phyloP scores from a whole-genome alignment of 2,888 invertebrate genomes.

The Hirtodrosophila cameraria region DNA sequence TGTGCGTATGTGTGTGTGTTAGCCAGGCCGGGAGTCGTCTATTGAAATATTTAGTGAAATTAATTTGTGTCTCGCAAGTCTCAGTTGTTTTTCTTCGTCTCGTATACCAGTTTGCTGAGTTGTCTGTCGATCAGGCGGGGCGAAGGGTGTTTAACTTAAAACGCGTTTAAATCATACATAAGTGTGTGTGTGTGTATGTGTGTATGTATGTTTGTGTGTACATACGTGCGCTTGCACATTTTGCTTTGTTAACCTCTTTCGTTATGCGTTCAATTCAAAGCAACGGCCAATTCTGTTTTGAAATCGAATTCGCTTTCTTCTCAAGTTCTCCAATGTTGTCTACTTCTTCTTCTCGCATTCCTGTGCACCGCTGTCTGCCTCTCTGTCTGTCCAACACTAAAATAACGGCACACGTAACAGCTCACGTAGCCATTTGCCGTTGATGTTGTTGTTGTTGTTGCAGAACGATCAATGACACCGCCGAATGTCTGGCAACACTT shows the following conservation, averaged over 20 bases:
- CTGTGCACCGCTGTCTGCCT: conserved; percentile 12
- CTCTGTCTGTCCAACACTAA: background rate
- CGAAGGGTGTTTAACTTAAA: conserved; percentile 57
- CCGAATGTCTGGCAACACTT: conserved; percentile 18
- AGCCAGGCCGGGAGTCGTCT: conserved; percentile 8
- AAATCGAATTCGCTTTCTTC: conserved; percentile 77
- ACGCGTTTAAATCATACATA: conserved; percentile 69
- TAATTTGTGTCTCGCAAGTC: conserved; percentile 38
- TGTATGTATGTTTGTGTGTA: background rate
- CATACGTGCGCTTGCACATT: conserved; percentile 66
- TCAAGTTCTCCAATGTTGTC: conserved; percentile 36
- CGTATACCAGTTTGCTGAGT: conserved; percentile 65
- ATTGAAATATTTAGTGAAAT: conserved; percentile 61
- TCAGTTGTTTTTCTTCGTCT: conserved; percentile 51
- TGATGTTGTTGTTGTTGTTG: conserved; percentile 3
- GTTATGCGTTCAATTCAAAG: conserved; percentile 60
- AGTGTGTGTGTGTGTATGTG: background rate
- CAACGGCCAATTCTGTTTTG: conserved; percentile 63
- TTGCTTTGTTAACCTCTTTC: conserved; percentile 77
- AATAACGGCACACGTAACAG: conserved; percentile 33
- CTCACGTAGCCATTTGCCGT: conserved; percentile 37
- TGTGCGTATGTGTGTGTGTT: conserved; percentile 1
- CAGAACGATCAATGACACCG: conserved; percentile 25
- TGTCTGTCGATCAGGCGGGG: conserved; percentile 9
- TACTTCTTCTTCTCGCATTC: conserved; percentile 8